phyloP scores from a whole-genome alignment of 2,113 vertebrate species.

The Megatriorchis doriae region DNA sequence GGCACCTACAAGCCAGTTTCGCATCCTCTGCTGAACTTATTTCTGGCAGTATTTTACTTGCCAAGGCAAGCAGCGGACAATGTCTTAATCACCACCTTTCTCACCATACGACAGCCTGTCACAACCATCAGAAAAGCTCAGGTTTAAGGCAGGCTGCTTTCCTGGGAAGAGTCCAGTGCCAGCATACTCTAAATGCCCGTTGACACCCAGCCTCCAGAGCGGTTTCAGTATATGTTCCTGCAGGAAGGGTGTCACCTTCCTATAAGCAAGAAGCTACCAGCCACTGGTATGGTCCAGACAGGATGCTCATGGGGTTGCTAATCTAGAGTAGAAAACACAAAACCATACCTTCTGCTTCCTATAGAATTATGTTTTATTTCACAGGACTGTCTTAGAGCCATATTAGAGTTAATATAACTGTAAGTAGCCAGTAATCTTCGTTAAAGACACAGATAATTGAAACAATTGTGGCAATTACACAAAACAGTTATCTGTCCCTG shows the following conservation, averaged over 20 bases:
- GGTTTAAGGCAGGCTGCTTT: neutral
- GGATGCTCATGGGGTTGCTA: neutral
- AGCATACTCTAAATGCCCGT: neutral
- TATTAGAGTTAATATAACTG: neutral
- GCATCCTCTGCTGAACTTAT: neutral
- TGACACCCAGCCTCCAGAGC: neutral
- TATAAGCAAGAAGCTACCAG: neutral
- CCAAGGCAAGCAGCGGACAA: neutral
- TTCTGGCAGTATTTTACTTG: neutral
- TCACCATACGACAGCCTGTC: fast-evolving
- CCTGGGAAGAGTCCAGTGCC: neutral
- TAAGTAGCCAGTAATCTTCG: neutral
- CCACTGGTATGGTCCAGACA: neutral
- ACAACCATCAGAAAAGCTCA: neutral
- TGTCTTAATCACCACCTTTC: neutral
- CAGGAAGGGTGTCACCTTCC: neutral
- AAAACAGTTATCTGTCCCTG: neutral
- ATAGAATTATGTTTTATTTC: neutral
- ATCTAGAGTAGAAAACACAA: neutral
- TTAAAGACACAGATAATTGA: neutral
- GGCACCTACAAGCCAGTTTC: neutral
- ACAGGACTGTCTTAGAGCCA: neutral
- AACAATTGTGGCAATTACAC: neutral
- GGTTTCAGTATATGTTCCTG: neutral
- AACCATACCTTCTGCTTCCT: neutral